A percentile compares a stretch with the other conserved stretches of the same genome.
Conservation (phyloP, 2,888 invertebrate genomes). For the Dendrolimus houi region DNA sequence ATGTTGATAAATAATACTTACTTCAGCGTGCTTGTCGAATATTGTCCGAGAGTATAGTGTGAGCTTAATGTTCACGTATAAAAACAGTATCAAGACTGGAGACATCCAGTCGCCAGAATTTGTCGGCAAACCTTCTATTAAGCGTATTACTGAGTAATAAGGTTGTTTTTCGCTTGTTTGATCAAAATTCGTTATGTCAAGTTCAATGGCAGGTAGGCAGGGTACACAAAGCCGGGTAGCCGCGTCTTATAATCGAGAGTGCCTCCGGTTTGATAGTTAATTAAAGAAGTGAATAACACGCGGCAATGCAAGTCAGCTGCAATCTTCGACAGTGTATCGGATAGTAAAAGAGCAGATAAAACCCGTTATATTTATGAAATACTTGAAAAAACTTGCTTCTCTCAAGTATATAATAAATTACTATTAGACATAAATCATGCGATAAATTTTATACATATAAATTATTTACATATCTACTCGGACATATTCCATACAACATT, state of each 20-base stretch:
- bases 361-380: constrained; percentile 8
- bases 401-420: not conserved
- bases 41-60: too few relatives aligned
- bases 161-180: constrained; percentile 29
- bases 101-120: constrained; percentile 60
- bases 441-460: too few relatives aligned
- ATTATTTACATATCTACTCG: too few relatives aligned
- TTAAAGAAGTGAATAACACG: constrained; percentile 71
- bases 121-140: constrained; percentile 9
- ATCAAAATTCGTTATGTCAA: constrained; percentile 22
- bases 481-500: too few relatives aligned
- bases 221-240: constrained; percentile 66
- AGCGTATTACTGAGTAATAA: constrained; percentile 29
- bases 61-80: constrained; percentile 38
- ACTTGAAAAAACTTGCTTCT: not conserved
- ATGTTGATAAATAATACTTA: too few relatives aligned
- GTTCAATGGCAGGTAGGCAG: constrained; percentile 35
- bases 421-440: too few relatives aligned
- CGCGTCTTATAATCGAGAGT: constrained; percentile 65
- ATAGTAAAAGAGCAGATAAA: constrained; percentile 29
- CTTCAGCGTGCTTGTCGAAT: too few relatives aligned
- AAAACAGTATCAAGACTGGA: constrained; percentile 56
- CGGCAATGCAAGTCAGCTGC: constrained; percentile 66
- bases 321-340: constrained; percentile 44
- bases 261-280: constrained; percentile 70